Conservation (phyloP, 2,797 vertebrate genomes). For the Amphiprion clarkii region DNA sequence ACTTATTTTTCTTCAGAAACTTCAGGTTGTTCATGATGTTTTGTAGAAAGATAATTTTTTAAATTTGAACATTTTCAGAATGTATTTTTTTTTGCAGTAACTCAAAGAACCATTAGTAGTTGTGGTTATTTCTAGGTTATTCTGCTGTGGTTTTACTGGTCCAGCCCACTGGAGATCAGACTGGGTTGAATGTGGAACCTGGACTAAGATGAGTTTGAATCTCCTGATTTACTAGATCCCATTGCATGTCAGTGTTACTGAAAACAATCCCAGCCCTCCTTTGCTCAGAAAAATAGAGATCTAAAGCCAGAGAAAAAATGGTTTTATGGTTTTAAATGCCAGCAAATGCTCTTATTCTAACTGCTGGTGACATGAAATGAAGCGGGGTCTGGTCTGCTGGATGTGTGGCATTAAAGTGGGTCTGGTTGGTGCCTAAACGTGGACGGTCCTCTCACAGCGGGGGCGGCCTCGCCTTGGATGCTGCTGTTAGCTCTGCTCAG, state of each 20-base stretch:
- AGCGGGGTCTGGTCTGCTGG: constrained; percentile 31
- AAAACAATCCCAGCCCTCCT: neutral
- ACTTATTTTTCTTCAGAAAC: no score
- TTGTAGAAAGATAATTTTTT: no score
- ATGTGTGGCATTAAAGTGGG: constrained; percentile 51
- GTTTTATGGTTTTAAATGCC: constrained; percentile 38
- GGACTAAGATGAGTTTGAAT: no score
- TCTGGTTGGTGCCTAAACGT: constrained; percentile 58
- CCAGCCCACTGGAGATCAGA: no score
- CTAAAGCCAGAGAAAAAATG: constrained; percentile 21
- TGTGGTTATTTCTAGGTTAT: no score
- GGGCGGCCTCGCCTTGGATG: constrained; percentile 56
- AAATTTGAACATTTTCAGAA: no score
- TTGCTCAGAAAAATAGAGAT: constrained; percentile 17
- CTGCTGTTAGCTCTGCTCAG: constrained; percentile 57
- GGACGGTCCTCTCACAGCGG: constrained; percentile 38
- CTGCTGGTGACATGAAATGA: constrained; percentile 59
- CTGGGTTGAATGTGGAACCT: no score
- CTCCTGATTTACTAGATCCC: neutral
- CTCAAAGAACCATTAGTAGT: no score
- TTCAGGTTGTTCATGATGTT: no score
- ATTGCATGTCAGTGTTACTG: constrained; percentile 2
- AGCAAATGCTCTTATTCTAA: constrained; percentile 52
- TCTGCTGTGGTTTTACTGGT: no score
- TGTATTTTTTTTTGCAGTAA: no score